Percentiles rank a stretch among this genome's conserved stretches.
Conservation (phyloP, 2,888 invertebrate genomes). For the Invenusta paracnida region DNA sequence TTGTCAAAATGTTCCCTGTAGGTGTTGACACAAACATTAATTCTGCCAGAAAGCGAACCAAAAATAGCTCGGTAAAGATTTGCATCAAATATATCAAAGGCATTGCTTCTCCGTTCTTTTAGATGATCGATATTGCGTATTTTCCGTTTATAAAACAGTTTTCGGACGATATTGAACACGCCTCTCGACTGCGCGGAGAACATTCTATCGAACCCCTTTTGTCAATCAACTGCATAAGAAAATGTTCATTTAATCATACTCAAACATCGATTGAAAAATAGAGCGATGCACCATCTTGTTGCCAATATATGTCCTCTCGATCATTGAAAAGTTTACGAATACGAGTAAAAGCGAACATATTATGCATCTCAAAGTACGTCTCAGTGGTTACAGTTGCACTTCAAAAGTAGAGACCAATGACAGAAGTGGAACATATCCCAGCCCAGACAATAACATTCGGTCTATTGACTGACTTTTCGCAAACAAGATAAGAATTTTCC, state of each 20-base stretch:
- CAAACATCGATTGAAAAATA: not conserved
- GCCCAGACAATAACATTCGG: constrained; percentile 1
- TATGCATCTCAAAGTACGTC: not conserved
- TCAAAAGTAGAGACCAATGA: not conserved
- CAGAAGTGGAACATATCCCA: constrained; percentile 12
- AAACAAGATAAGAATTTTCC: not conserved
- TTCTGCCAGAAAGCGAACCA: constrained; percentile 13
- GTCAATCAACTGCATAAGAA: not conserved
- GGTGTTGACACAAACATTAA: not conserved
- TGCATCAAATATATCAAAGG: constrained; percentile 10
- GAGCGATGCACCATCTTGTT: constrained; percentile 1
- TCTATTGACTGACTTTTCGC: not conserved
- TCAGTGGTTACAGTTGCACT: not conserved
- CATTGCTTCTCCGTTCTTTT: not conserved
- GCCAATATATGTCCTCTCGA: not conserved
- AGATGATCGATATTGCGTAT: constrained; percentile 3
- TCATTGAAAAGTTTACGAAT: constrained; percentile 5
- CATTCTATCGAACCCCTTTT: constrained; percentile 18
- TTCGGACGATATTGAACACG: not conserved
- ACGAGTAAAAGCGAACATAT: not conserved
- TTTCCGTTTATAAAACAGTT: not conserved
- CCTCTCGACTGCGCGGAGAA: not conserved
- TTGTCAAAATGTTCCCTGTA: not conserved
- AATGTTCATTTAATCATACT: constrained; percentile 7
- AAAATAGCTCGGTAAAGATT: not conserved